A percentile compares a stretch with the other conserved stretches of the same genome.
Conservation (phyloP, 2,888 invertebrate genomes). For the Cryptophagus acutangulus region DNA sequence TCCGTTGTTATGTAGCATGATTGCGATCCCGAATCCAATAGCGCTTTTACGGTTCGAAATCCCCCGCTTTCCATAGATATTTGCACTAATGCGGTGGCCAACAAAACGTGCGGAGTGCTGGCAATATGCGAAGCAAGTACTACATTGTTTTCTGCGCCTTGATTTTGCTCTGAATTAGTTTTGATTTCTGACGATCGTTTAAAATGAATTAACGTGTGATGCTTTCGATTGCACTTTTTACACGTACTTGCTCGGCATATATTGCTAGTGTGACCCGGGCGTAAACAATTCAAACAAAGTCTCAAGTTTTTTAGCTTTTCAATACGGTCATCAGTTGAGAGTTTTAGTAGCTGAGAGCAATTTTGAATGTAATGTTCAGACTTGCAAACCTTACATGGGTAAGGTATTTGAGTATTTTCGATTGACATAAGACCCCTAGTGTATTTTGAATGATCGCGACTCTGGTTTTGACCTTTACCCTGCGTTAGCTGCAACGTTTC, state of each 20-base stretch:
- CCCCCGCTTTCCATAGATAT: conserved; percentile 2
- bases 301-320: background rate
- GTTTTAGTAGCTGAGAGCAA: conserved; percentile 10
- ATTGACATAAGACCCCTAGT: no score
- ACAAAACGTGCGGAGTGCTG: background rate
- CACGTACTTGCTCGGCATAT: conserved; percentile 3
- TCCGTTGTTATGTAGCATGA: no score
- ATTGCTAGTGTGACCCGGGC: background rate
- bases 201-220: conserved; percentile 9
- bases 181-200: background rate
- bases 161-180: no score
- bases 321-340: conserved; percentile 5
- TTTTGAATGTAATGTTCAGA: conserved; percentile 9
- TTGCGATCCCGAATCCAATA: conserved; percentile 10
- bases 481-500: no score
- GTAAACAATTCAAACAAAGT: conserved; percentile 9
- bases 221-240: conserved; percentile 8
- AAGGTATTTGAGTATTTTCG: no score
- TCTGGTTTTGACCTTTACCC: no score
- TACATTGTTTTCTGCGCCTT: background rate
- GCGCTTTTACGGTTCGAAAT: background rate
- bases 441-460: no score
- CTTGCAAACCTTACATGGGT: conserved; percentile 13
- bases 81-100: conserved; percentile 3
- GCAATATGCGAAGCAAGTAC: background rate